Evolutionary conservation across 2,113 vertebrate genomes (phyloP).

Genomic region (Aphyosemion australe): DNA sequence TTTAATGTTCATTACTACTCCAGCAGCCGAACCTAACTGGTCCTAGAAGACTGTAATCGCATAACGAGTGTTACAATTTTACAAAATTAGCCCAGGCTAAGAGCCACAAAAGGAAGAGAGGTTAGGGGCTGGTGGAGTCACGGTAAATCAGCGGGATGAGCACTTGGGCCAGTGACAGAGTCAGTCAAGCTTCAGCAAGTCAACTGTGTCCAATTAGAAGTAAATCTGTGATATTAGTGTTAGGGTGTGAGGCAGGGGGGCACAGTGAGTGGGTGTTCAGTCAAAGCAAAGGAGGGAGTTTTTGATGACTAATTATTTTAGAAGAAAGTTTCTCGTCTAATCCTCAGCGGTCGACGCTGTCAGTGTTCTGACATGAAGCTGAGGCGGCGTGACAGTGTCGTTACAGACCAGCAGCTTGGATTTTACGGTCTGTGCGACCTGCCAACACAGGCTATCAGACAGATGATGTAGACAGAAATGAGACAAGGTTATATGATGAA

Average conservation of each 20-base stretch:
- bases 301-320: slow-evolving; percentile 59
- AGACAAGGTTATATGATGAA: not conserved
- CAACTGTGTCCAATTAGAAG: slow-evolving; percentile 74
- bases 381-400: slow-evolving; percentile 17
- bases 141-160: slow-evolving; percentile 40
- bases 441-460: not conserved
- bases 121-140: slow-evolving; percentile 41
- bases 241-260: slow-evolving; percentile 37
- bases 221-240: slow-evolving; percentile 65
- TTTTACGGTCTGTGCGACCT: slow-evolving; percentile 3
- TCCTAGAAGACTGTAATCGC: no score
- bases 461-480: not conserved
- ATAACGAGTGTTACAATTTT: no score
- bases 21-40: no score
- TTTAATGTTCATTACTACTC: no score
- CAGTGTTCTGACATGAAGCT: slow-evolving; percentile 30
- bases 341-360: slow-evolving; percentile 49
- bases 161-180: slow-evolving; percentile 26
- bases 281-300: slow-evolving; percentile 30
- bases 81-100: slow-evolving; percentile 23
- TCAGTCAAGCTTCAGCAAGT: slow-evolving; percentile 29
- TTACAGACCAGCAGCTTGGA: slow-evolving; percentile 12
- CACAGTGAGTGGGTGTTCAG: slow-evolving; percentile 48
- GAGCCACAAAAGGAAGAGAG: slow-evolving; percentile 15
- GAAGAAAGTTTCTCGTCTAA: slow-evolving; percentile 55